Percentiles rank a stretch among this genome's conserved stretches.
Conservation (phyloP, 2,113 vertebrate genomes). For the Myotis lucifugus region DNA sequence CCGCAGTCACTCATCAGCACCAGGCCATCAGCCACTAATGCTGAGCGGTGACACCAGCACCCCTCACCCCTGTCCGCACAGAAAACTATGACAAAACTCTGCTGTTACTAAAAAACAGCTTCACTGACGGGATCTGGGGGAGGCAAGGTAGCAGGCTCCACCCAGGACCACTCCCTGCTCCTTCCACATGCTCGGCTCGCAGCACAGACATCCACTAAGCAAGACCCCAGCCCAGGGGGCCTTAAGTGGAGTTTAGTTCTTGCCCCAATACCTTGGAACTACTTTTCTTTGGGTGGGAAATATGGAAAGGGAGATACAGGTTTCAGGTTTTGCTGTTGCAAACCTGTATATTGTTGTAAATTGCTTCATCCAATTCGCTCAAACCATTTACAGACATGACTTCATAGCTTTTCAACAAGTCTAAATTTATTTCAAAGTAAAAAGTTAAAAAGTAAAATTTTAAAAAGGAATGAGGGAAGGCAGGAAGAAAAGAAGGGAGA, state of each 20-base stretch:
- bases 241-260: background rate
- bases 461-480: background rate
- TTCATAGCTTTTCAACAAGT: background rate
- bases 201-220: background rate
- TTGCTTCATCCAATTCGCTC: background rate
- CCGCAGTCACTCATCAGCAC: background rate
- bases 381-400: background rate
- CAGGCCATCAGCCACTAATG: background rate
- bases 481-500: background rate
- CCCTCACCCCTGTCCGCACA: background rate
- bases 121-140: rapidly evolving
- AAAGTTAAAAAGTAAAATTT: background rate
- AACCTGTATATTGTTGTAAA: background rate
- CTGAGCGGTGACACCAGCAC: background rate
- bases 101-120: background rate
- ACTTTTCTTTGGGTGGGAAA: background rate
- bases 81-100: background rate
- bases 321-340: background rate
- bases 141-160: background rate
- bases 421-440: background rate
- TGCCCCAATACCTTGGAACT: background rate
- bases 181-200: rapidly evolving
- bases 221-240: background rate
- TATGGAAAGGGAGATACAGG: background rate
- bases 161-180: too few species aligned